A percentile compares a stretch with the other conserved stretches of the same genome.
Evolutionary conservation across 1,140 invertebrate genomes (phyloP).

Genomic region (Camponotus vicinus): DNA sequence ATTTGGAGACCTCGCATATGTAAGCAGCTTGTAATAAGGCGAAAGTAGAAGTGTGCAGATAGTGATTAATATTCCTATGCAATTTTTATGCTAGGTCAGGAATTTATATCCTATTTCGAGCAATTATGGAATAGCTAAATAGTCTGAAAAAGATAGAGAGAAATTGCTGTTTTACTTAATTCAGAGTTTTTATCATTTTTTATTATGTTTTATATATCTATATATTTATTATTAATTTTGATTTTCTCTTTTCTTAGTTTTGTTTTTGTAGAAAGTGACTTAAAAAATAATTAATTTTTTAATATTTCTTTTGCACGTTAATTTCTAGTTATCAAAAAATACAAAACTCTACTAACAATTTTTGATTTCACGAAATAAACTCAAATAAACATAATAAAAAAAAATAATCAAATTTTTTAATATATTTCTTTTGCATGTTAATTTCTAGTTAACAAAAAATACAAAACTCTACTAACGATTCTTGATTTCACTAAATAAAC

Average conservation of each 20-base stretch:
- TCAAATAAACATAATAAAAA: neutral
- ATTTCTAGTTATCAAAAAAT: neutral
- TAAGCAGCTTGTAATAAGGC: constrained; percentile 14
- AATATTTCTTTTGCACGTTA: neutral
- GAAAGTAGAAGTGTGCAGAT: constrained; percentile 29
- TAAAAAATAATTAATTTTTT: neutral
- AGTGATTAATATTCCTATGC: neutral
- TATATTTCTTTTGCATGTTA: neutral
- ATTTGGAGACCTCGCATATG: constrained; percentile 45
- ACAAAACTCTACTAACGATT: neutral
- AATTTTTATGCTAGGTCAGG: neutral
- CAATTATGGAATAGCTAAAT: neutral
- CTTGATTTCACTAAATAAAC: neutral
- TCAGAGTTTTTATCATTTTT: neutral
- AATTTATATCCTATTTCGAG: neutral
- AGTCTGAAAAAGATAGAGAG: neutral
- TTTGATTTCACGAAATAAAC: neutral
- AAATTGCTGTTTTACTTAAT: neutral
- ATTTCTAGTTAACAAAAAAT: neutral
- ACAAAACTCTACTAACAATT: neutral
- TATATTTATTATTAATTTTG: neutral
- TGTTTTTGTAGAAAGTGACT: neutral
- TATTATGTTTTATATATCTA: too few species aligned
- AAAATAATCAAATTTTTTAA: too few species aligned
- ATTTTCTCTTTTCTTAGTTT: neutral